A percentile compares a stretch with the other conserved stretches of the same genome.
Evolutionary conservation across 2,113 vertebrate species (phyloP).

Genomic region (Prinia subflava): DNA sequence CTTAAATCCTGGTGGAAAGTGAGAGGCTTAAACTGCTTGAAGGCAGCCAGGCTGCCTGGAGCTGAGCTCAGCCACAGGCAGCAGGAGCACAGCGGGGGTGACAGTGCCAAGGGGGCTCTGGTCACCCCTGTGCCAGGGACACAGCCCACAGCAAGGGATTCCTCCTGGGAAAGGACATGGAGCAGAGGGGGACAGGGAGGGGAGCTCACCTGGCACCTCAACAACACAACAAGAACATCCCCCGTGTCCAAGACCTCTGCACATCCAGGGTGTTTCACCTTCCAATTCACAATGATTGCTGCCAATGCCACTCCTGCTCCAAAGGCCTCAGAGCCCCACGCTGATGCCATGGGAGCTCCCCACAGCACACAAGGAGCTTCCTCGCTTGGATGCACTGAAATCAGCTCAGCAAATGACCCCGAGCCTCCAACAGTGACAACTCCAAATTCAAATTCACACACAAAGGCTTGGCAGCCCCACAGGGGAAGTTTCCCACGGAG

Average conservation of each 20-base stretch:
- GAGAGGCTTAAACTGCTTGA: background rate
- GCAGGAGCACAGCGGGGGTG: background rate
- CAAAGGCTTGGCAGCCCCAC: background rate
- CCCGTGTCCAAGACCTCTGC: background rate
- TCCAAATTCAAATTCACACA: background rate
- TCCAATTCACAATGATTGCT: background rate
- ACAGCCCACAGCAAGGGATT: background rate
- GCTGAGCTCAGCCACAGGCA: background rate
- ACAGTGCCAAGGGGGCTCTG: background rate
- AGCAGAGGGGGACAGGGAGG: background rate
- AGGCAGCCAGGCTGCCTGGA: background rate
- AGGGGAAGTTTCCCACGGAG: background rate
- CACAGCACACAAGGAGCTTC: background rate
- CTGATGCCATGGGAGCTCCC: fast-evolving
- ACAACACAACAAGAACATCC: background rate
- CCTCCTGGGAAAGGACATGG: background rate
- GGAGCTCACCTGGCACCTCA: background rate
- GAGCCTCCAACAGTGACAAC: background rate
- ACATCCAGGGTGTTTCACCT: fast-evolving
- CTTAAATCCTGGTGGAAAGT: background rate
- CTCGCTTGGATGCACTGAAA: fast-evolving
- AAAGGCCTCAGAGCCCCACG: background rate
- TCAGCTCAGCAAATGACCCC: fast-evolving
- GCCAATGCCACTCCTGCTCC: background rate
- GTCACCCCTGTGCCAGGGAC: fast-evolving